A percentile compares a stretch with the other conserved stretches of the same genome.
These are phyloP conservation scores for Orthosia cruda DNA, from an alignment of 2,888 invertebrate species.

Conservation along the genomic window DNA sequence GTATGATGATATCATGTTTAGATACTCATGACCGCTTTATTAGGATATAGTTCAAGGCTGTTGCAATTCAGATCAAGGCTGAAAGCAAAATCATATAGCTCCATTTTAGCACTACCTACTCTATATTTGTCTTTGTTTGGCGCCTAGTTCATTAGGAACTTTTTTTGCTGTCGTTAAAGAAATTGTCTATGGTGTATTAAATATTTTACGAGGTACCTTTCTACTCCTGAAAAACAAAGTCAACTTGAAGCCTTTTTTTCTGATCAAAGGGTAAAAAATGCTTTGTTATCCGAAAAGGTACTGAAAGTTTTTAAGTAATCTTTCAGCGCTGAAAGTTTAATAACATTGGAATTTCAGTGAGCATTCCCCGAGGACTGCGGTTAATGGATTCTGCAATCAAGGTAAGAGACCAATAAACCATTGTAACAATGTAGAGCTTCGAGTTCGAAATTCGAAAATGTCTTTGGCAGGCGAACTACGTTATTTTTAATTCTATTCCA, in stretches of 20 bases:
- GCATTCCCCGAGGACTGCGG: slow-evolving; percentile 10
- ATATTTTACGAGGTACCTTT: not conserved
- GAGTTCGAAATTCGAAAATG: slow-evolving; percentile 27
- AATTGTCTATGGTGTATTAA: not conserved
- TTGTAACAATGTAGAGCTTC: slow-evolving; percentile 31
- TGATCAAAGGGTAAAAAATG: not conserved
- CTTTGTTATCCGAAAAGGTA: not conserved
- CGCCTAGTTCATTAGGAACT: not conserved
- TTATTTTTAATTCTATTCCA: not conserved
- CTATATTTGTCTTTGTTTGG: slow-evolving; percentile 27
- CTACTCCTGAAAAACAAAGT: not conserved
- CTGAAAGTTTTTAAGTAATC: not conserved
- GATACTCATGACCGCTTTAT: slow-evolving; percentile 54
- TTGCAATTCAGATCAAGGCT: slow-evolving; percentile 63
- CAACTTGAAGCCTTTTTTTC: not conserved
- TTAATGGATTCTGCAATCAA: slow-evolving; percentile 42
- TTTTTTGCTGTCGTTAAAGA: too few species aligned
- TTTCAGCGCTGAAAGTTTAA: slow-evolving; percentile 9
- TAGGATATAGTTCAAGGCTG: slow-evolving; percentile 66
- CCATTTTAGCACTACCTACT: slow-evolving; percentile 19
- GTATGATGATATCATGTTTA: slow-evolving; percentile 62
- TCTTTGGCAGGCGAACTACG: not conserved
- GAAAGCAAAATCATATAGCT: slow-evolving; percentile 23
- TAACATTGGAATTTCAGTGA: slow-evolving; percentile 1
- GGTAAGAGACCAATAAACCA: slow-evolving; percentile 23